Conservation (phyloP, 2,797 vertebrate species). For the Smutsia gigantea region DNA sequence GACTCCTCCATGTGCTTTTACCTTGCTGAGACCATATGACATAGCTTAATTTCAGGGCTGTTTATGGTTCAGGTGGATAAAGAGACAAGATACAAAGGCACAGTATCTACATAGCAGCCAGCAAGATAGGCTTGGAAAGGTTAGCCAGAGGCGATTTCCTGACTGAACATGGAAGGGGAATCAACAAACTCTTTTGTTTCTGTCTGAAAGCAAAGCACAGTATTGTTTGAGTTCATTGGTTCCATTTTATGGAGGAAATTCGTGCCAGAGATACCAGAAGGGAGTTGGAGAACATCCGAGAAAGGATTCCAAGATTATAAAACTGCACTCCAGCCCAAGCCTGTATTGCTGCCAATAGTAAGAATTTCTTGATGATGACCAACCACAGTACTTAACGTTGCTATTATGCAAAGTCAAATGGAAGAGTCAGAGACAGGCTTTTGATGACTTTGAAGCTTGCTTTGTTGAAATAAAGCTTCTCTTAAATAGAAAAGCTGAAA, state of each 20-base stretch:
- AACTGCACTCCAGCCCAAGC: constrained; percentile 77
- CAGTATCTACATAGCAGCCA: constrained; percentile 9
- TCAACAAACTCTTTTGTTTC: constrained; percentile 70
- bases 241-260: constrained; percentile 71
- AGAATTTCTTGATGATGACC: constrained; percentile 75
- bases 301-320: constrained; percentile 76
- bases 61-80: constrained; percentile 56
- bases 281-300: constrained; percentile 71
- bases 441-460: constrained; percentile 43
- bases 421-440: constrained; percentile 37
- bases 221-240: constrained; percentile 55
- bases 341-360: constrained; percentile 73
- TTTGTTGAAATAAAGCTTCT: constrained; percentile 57
- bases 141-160: constrained; percentile 69
- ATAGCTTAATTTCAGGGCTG: neutral
- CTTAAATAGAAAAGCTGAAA: constrained; percentile 42
- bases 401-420: constrained; percentile 48
- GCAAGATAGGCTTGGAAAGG: constrained; percentile 60
- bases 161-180: constrained; percentile 41
- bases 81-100: constrained; percentile 68
- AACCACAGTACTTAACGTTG: constrained; percentile 68
- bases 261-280: constrained; percentile 73
- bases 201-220: constrained; percentile 59
- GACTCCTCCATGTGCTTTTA: neutral
- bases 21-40: constrained; percentile 13